A percentile compares a stretch with the other conserved stretches of the same genome.
Evolutionary conservation across 2,797 vertebrate species (phyloP).

Genomic region (Ctenosaura bakeri): DNA sequence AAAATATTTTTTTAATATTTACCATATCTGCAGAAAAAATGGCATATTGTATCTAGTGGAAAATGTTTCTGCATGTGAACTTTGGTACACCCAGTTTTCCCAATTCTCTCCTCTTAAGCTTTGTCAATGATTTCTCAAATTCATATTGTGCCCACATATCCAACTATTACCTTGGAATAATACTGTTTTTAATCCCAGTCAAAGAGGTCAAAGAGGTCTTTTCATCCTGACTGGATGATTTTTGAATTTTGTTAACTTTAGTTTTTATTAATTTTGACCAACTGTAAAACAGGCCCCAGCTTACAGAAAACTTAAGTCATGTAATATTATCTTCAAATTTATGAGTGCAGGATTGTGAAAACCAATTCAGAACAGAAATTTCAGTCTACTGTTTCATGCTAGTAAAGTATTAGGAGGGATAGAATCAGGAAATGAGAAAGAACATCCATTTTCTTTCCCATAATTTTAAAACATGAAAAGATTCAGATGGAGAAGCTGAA

Average conservation of each 20-base stretch:
- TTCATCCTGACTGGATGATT: slow-evolving; percentile 26
- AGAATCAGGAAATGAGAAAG: too few species aligned
- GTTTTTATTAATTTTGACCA: neutral
- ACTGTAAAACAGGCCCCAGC: neutral
- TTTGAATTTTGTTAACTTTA: neutral
- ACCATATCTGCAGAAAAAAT: neutral
- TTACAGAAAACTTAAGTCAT: too few species aligned
- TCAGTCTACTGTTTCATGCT: neutral
- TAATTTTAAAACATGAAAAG: neutral
- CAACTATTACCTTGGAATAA: too few species aligned
- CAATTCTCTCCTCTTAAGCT: neutral
- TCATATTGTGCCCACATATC: neutral
- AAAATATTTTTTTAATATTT: neutral
- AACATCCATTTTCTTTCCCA: neutral
- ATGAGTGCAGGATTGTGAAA: neutral
- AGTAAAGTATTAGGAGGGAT: too few species aligned
- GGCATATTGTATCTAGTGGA: neutral
- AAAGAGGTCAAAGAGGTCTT: neutral
- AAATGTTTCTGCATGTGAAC: neutral
- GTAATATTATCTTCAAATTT: neutral
- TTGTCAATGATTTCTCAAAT: neutral
- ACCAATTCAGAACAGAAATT: neutral
- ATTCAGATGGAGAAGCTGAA: too few species aligned
- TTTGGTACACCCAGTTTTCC: neutral
- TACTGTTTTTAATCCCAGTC: neutral